phyloP scores from a whole-genome alignment of 2,113 vertebrate species.

The Ciconia stormi region DNA sequence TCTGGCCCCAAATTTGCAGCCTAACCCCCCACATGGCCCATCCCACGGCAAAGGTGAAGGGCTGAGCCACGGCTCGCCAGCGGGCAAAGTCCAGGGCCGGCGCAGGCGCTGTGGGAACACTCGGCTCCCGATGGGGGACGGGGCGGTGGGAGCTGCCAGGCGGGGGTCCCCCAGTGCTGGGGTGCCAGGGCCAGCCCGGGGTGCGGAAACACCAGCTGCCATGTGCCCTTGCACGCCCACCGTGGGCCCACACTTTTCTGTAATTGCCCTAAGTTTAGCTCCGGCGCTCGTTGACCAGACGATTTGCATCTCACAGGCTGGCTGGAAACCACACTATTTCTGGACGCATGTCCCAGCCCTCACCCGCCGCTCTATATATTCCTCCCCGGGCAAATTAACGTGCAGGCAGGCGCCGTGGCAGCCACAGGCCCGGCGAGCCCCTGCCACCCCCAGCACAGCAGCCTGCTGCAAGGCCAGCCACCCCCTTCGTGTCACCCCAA shows the following conservation, averaged over 20 bases:
- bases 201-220: background rate
- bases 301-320: constrained; percentile 38
- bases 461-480: background rate
- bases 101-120: background rate
- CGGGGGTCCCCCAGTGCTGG: fast-evolving
- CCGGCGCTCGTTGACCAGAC: background rate
- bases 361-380: background rate
- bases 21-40: background rate
- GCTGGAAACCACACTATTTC: constrained; percentile 52
- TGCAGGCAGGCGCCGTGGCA: background rate
- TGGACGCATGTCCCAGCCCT: background rate
- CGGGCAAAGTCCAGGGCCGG: constrained; percentile 1
- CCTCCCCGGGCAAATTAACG: background rate
- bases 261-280: background rate
- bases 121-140: fast-evolving
- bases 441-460: background rate
- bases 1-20: background rate
- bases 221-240: background rate
- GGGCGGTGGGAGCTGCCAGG: background rate
- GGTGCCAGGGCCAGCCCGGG: background rate
- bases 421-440: background rate
- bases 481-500: background rate
- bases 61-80: background rate
- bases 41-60: background rate
- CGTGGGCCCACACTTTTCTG: background rate